Conservation (phyloP, 2,113 vertebrate genomes). For the Pycnonotus jocosus region DNA sequence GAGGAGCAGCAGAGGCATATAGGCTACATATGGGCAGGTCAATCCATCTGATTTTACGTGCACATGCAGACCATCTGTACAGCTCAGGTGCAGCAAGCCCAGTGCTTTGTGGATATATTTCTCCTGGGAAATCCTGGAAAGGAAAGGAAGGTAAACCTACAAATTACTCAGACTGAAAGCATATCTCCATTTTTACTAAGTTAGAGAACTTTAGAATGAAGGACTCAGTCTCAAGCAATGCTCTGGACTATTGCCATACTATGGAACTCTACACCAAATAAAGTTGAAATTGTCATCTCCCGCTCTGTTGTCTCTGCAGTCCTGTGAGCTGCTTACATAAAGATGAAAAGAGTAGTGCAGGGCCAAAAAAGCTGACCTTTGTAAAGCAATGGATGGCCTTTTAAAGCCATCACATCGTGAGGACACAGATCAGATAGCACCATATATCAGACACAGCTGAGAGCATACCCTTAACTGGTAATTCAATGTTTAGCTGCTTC, state of each 20-base stretch:
- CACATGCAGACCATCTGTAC: conserved; percentile 16
- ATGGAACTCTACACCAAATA: not conserved
- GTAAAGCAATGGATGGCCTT: not conserved
- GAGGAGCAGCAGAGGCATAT: not conserved
- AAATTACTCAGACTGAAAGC: not conserved
- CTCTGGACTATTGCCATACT: not conserved
- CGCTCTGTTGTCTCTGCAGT: not conserved
- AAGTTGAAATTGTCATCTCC: not conserved
- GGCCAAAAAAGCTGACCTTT: not conserved
- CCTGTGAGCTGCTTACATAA: not conserved
- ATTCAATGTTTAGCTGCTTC: not conserved
- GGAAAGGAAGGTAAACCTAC: not conserved
- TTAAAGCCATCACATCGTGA: not conserved
- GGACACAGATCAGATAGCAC: not conserved
- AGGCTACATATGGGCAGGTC: not conserved
- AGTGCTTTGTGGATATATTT: not conserved
- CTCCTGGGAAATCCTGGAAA: not conserved
- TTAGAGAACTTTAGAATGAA: not conserved
- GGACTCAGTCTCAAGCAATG: not conserved
- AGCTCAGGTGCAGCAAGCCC: conserved; percentile 11
- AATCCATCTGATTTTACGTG: conserved; percentile 1
- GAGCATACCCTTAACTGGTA: not conserved
- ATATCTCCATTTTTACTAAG: not conserved
- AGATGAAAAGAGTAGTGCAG: not conserved
- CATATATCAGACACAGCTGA: not conserved